phyloP scores from a whole-genome alignment of 2,113 vertebrate species.

The Irena cyanogastra region DNA sequence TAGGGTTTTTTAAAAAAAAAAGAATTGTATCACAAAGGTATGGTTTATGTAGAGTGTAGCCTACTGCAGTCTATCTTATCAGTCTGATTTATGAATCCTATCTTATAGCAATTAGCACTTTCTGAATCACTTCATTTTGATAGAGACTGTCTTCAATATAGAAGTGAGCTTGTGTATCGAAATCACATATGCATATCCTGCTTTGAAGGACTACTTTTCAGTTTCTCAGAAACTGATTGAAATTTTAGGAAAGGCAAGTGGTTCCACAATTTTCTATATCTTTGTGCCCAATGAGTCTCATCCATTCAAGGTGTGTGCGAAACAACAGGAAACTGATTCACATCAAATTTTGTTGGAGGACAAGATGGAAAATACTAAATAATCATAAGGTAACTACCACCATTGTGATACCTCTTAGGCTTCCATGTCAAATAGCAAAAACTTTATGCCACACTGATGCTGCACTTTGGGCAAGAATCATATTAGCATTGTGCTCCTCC shows the following conservation, averaged over 20 bases:
- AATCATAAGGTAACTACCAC: neutral
- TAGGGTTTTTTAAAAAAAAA: neutral
- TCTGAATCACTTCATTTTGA: neutral
- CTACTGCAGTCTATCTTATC: neutral
- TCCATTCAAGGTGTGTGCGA: neutral
- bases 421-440: neutral
- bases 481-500: neutral
- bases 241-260: neutral
- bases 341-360: neutral
- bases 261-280: neutral
- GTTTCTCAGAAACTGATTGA: neutral
- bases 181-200: neutral
- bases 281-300: fast-evolving
- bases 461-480: neutral
- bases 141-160: neutral
- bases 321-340: neutral
- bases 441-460: neutral
- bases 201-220: neutral
- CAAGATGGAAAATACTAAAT: neutral
- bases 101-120: neutral
- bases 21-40: neutral
- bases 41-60: neutral
- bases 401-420: neutral
- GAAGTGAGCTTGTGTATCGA: neutral
- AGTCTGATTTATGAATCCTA: neutral